Percentiles rank a stretch among this genome's conserved stretches.
These are phyloP conservation scores for Listronotus oregonensis DNA, from an alignment of 1,140 invertebrate genomes.

Conservation along the genomic window DNA sequence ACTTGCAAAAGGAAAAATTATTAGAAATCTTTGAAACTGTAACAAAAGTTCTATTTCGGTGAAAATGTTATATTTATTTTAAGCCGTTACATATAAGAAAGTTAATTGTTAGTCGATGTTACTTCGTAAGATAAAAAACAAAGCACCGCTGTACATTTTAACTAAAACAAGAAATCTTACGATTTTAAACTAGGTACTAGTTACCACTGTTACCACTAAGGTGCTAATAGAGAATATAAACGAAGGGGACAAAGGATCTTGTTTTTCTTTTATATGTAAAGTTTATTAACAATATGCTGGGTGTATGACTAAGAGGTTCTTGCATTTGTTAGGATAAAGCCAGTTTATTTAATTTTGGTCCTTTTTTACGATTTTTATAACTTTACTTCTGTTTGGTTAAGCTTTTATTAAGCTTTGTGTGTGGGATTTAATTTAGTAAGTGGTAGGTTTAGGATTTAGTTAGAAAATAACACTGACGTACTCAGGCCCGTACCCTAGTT, in stretches of 20 bases:
- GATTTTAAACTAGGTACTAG: conserved; percentile 44
- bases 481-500: too few species aligned
- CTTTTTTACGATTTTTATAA: conserved; percentile 34
- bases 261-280: conserved; percentile 42
- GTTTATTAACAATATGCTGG: conserved; percentile 44
- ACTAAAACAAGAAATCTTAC: conserved; percentile 22
- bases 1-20: too few species aligned
- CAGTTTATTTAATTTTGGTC: conserved; percentile 33
- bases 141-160: too few species aligned
- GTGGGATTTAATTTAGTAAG: conserved; percentile 14
- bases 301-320: conserved; percentile 37
- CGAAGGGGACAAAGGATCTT: conserved; percentile 38
- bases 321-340: conserved; percentile 31
- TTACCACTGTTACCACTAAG: conserved; percentile 41
- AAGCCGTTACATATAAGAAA: too few species aligned
- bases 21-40: too few species aligned
- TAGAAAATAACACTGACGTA: too few species aligned
- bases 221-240: conserved; percentile 40
- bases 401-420: conserved; percentile 28
- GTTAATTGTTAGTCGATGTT: too few species aligned
- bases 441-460: too few species aligned
- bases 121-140: too few species aligned
- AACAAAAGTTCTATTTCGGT: too few species aligned
- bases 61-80: too few species aligned
- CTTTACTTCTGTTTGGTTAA: conserved; percentile 23